Evolutionary conservation across 2,113 vertebrate genomes (phyloP).

Genomic region (Microcebus murinus): DNA sequence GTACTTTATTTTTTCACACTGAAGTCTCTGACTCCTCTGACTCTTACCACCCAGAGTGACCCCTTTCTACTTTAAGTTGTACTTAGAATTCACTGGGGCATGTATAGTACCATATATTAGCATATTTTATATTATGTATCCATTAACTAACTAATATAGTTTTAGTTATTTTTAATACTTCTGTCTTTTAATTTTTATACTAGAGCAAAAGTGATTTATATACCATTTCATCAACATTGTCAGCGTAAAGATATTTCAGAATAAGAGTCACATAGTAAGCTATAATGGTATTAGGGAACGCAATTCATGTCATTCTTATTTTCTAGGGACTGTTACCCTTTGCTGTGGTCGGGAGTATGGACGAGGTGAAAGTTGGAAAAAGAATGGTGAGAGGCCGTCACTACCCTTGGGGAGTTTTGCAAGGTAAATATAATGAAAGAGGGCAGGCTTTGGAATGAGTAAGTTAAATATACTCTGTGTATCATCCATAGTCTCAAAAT

Average conservation of each 20-base stretch:
- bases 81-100: neutral
- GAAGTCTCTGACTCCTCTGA: too few species aligned
- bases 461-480: neutral
- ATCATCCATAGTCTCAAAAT: neutral
- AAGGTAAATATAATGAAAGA: constrained; percentile 83
- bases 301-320: constrained; percentile 21
- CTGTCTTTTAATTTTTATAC: neutral
- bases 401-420: constrained; percentile 88
- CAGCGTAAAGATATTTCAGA: neutral
- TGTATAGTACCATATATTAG: neutral
- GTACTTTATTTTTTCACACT: neutral
- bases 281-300: neutral
- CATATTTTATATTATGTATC: neutral
- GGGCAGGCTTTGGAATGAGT: neutral
- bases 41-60: too few species aligned
- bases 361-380: constrained; percentile 87
- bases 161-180: neutral
- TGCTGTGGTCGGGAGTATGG: constrained; percentile 85
- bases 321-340: constrained; percentile 86
- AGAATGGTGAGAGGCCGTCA: constrained; percentile 87
- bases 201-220: neutral
- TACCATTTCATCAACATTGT: neutral
- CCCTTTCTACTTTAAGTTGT: too few species aligned
- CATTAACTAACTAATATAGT: neutral
- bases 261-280: neutral